phyloP scores from a whole-genome alignment of 2,113 vertebrate species.

The Tachysurus vachellii region DNA sequence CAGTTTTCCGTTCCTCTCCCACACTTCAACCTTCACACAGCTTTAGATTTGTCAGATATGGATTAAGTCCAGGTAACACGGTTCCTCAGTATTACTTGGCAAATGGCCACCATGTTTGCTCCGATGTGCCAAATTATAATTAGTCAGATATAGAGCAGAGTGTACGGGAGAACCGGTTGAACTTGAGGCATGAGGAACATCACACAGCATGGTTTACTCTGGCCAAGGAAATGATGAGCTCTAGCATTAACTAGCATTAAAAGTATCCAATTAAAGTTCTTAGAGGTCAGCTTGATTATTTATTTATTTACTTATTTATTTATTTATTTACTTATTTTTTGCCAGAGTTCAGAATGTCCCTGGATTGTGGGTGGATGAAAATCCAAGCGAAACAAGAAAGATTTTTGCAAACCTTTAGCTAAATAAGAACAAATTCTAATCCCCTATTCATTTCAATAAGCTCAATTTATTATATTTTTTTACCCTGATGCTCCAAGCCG shows the following conservation, averaged over 20 bases:
- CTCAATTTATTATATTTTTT: slow-evolving; percentile 1
- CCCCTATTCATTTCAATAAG: not conserved
- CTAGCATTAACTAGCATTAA: not conserved
- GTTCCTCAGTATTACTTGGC: slow-evolving; percentile 40
- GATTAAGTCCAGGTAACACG: slow-evolving; percentile 29
- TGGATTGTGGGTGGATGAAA: not conserved
- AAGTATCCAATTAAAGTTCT: not conserved
- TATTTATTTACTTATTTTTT: not conserved
- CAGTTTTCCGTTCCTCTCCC: slow-evolving; percentile 16
- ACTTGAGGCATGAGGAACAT: slow-evolving; percentile 8
- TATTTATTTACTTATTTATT: too few relatives aligned
- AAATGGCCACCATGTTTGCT: slow-evolving; percentile 35
- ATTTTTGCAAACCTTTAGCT: not conserved
- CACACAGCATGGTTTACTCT: slow-evolving; percentile 9
- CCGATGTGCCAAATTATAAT: slow-evolving; percentile 40
- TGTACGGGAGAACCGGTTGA: slow-evolving; percentile 18
- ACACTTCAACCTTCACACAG: slow-evolving; percentile 40
- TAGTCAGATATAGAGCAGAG: slow-evolving; percentile 34
- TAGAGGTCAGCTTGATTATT: not conserved
- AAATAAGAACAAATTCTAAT: not conserved
- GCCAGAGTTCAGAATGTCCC: not conserved
- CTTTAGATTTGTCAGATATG: slow-evolving; percentile 49
- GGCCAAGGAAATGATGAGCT: not conserved
- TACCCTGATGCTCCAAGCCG: slow-evolving; percentile 13
- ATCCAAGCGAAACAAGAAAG: not conserved